Base-by-base conservation (phyloP, 2,797 vertebrate genomes). In the Neosilurus mollespiculum region DNA sequence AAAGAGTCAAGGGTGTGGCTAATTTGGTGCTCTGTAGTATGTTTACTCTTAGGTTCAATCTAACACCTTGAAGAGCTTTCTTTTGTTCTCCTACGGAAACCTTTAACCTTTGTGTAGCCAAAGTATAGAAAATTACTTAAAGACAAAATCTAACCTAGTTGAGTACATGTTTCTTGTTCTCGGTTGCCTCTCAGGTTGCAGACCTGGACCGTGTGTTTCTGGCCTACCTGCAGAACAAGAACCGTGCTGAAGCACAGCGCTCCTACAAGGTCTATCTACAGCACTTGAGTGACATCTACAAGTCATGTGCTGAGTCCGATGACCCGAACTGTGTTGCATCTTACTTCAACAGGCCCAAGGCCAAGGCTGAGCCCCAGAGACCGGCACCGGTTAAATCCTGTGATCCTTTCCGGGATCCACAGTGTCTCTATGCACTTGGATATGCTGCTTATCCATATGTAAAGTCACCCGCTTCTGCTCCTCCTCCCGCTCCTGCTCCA, bases 151-250 rank as follows among this genome's bases (percentile, higher is more conserved):
- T 83, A 14, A 78, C 51, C 9, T 34, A 34, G 16, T 15, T 75
- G 53, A 58, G 30, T 10, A 2, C 5, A 10, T 75, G n/a, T 62
- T 66, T 66, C 18, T 56, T 34, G n/a, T 30, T 84, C 0, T 16
- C 5, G 24, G 14, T 53, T 58, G 34, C 11, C 30, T 76, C 54
- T 53, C 67, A 92, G 91, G 86, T 92, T 43, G 92, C 92, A 69
- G 93, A 96, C 88, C 90, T 96, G 90, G 95, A 96, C 87, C 92
- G 92, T n/a, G 92, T 95, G 85, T 96, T 94, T 91, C 88, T 96
- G 73, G 86, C 92, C n/a, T 95, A 95, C 89, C 92, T 95, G 43
- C 94, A 96, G 90, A 95, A 95, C 90, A 95, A 95, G 88, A 96
- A 95, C 90, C 93, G 95, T 0, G 93, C 93, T 0, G 95, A 96